These are phyloP conservation scores for Turritopsis dohrnii DNA, from an alignment of 30 jellyfish, hydroid and myxozoan species.

Conservation along the genomic window DNA sequence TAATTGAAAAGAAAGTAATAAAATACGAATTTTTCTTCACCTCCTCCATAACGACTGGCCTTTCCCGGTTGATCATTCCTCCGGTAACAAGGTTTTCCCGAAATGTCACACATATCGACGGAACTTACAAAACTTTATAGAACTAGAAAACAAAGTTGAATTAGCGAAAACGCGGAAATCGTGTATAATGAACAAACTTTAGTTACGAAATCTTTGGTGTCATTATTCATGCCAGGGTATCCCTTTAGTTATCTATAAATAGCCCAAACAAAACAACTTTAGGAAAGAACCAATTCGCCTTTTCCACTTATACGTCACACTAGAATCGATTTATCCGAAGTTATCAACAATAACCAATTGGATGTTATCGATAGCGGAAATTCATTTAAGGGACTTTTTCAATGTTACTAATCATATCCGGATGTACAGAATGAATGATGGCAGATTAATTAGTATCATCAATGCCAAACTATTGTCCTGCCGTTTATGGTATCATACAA, in stretches of 20 bases:
- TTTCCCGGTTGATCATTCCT: no score
- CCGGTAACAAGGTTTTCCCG: no score
- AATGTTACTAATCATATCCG: background rate
- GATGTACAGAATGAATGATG: background rate
- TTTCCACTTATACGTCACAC: background rate
- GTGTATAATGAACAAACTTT: background rate
- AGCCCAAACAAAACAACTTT: background rate
- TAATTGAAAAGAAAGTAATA: no score
- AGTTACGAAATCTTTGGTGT: background rate
- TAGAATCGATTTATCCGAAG: background rate
- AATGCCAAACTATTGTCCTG: background rate
- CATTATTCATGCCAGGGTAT: background rate
- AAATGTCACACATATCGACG: no score
- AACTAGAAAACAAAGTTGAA: background rate
- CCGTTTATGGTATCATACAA: no score
- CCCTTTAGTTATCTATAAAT: background rate
- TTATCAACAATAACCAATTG: background rate
- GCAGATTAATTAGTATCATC: background rate
- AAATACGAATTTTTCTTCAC: no score
- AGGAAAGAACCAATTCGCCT: background rate
- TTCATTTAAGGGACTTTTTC: background rate
- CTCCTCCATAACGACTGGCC: no score
- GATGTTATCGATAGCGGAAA: background rate
- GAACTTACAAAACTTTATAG: background rate
- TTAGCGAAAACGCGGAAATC: background rate